These are phyloP conservation scores for Fukomys damarensis DNA, from an alignment of 2,113 vertebrate species.

Conservation along the genomic window DNA sequence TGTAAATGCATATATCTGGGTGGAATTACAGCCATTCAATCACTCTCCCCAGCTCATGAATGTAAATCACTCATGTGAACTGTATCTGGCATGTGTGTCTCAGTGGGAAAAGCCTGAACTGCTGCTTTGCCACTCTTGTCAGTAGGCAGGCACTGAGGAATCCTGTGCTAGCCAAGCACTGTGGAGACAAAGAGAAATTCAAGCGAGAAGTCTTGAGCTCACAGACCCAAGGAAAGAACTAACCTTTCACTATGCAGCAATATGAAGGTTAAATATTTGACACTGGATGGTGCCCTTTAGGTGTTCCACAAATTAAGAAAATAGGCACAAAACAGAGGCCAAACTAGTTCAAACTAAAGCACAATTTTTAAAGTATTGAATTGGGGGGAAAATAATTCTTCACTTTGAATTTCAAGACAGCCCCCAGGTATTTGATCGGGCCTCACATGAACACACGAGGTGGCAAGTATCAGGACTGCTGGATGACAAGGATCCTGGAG, in stretches of 20 bases:
- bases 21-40: not conserved
- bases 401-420: not conserved
- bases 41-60: not conserved
- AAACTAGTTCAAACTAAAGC: not conserved
- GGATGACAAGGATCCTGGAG: not conserved
- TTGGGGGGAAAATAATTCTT: not conserved
- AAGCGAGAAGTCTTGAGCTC: not conserved
- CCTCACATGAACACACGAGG: not conserved
- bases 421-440: not conserved
- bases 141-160: not conserved
- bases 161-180: not conserved
- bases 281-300: not conserved
- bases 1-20: not conserved
- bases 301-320: not conserved
- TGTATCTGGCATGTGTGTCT: not conserved
- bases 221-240: conserved; percentile 2
- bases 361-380: not conserved
- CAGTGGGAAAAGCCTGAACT: not conserved
- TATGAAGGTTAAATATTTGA: not conserved
- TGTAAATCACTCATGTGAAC: not conserved
- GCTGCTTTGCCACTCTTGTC: not conserved
- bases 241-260: not conserved
- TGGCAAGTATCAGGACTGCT: fast-evolving
- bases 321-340: not conserved
- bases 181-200: not conserved